Conservation (phyloP, 2,888 invertebrate genomes). For the Thalpophila matura region DNA sequence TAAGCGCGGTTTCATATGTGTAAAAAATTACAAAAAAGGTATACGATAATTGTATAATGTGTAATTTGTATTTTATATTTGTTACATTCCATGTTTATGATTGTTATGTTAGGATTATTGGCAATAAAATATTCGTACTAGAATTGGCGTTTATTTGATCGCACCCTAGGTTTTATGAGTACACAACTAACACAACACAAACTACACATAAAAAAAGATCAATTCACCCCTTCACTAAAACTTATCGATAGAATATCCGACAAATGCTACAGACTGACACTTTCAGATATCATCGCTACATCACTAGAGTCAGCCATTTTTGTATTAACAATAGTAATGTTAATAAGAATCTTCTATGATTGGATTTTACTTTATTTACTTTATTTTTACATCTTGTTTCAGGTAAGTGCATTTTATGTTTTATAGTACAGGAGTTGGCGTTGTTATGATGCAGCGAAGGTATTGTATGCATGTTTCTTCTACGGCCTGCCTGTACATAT, state of each 20-base stretch:
- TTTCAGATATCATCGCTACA: conserved; percentile 38
- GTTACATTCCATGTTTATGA: conserved; percentile 2
- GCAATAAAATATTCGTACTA: conserved; percentile 50
- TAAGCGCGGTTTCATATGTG: neutral
- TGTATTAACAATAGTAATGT: conserved; percentile 77
- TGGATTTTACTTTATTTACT: conserved; percentile 40
- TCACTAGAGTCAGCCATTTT: conserved; percentile 73
- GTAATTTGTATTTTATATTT: conserved; percentile 10
- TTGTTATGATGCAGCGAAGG: conserved; percentile 23
- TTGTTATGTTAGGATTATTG: conserved; percentile 41
- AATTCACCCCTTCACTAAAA: conserved; percentile 43
- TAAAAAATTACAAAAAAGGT: conserved; percentile 10
- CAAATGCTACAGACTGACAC: neutral
- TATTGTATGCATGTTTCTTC: conserved; percentile 44
- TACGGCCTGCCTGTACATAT: neutral
- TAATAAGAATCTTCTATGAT: conserved; percentile 63
- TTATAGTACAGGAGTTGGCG: conserved; percentile 32
- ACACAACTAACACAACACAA: neutral
- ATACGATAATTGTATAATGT: conserved; percentile 27
- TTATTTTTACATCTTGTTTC: conserved; percentile 61
- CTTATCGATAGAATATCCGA: conserved; percentile 30
- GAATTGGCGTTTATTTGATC: conserved; percentile 46
- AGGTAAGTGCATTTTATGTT: conserved; percentile 62
- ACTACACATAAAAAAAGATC: neutral
- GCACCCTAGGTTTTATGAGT: neutral